Evolutionary conservation across 2,797 vertebrate species (phyloP), one percentile per base, ranked within the genome.

Genomic region (Karalla daura): DNA sequence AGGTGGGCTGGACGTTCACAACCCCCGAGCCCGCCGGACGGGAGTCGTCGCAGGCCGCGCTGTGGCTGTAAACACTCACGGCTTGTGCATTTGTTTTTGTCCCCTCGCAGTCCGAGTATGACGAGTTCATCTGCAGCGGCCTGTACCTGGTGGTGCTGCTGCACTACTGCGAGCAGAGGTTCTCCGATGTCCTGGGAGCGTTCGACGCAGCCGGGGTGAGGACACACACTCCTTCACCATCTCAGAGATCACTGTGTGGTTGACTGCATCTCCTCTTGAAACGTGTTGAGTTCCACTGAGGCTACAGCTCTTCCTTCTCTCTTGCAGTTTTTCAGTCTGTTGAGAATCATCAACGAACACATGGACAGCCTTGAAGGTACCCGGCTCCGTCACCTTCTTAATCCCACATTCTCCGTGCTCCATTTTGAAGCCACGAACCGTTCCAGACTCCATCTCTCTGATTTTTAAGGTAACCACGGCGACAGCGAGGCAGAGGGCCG

Each of bases 321-420:
- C 94, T 79, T 81, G 76, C 93, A 99, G 97, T 97, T 98, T 92
- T 97, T 98, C 95, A 97, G 97, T 95, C 95, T 99, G 96, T 96
- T 96, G 93, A 97, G 96, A 95, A 96, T 96, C 92, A 96, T 99
- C 94, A 96, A 98, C 74, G 96, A 97, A 92, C 96, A 98, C 94
- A 97, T 98, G 96, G 97, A 98, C 96, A 96, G 96, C 95, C 95
- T 98, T 89, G 96, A 98, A 97, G 98, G 98, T 99, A 99, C 76
- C 97, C 96, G 79, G 9, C 21, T 69, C 78, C 74, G 30, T 39
- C n/a, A n/a, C 63, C 20, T 70, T 66, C 43, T 70, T 44, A 36
- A 1, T 33, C 2, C 23, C 24, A 56, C 13, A 39, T 20, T 30
- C 17, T 14, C 2, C 27, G 13, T 17, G 4, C 20, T 7, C 15